A percentile compares a stretch with the other conserved stretches of the same genome.
phyloP scores from a whole-genome alignment of 2,797 vertebrate species.

The Cygnus olor region DNA sequence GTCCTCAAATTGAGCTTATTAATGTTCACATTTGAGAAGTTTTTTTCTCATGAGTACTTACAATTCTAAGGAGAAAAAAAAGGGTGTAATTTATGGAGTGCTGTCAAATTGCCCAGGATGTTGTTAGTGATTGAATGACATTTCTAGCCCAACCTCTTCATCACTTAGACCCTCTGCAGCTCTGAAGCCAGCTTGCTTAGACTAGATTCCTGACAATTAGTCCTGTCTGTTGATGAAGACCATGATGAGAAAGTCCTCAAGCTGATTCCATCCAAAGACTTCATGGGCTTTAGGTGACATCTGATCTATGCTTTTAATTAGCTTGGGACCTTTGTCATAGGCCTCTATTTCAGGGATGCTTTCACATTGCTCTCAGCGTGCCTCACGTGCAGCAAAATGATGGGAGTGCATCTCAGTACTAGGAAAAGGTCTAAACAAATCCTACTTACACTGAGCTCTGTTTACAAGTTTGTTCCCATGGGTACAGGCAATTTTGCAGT shows the following conservation, averaged over 20 bases:
- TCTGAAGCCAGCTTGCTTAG: not conserved
- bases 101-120: not conserved
- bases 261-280: not conserved
- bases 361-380: not conserved
- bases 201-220: not conserved
- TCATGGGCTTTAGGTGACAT: fast-evolving
- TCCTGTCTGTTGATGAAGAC: not conserved
- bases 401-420: not conserved
- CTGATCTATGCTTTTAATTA: not conserved
- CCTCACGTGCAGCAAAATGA: not conserved
- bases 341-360: not conserved
- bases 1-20: not conserved
- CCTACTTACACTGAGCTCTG: not conserved
- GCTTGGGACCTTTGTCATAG: not conserved
- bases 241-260: not conserved
- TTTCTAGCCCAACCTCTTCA: not conserved
- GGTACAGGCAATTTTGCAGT: not conserved
- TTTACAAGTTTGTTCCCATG: not conserved
- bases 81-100: not conserved
- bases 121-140: not conserved
- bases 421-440: not conserved
- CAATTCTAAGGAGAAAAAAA: not conserved
- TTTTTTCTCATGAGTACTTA: not conserved
- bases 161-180: not conserved
- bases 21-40: not conserved